Base-by-base conservation (phyloP, 2,888 invertebrate genomes). In the Catocala fraxini region DNA sequence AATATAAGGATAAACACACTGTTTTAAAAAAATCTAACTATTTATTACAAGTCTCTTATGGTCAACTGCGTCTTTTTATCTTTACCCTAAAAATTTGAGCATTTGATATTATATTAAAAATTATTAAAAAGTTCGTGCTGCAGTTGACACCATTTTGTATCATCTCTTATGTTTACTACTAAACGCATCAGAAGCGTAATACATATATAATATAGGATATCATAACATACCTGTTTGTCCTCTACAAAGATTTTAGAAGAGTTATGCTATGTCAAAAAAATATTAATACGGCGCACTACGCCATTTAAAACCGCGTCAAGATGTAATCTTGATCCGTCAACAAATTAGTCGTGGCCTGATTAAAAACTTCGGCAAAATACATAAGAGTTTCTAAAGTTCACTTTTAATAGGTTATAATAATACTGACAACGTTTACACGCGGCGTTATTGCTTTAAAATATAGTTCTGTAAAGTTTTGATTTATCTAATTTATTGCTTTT, bases 1-100 rank as follows among this genome's bases (percentile, higher is more conserved):
- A 56, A 45, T 59, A 53, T 9, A 56, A 65, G 59, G 62, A 75
- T 62, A 56, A 42, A 59, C 59, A 58, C 55, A 65, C 42, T 48
- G 56, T 63, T 53, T 42, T 25, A n/a, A 42, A 39, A 49, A 5
- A 56, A 48, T n/a, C n/a, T n/a, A 33, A 33, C 25, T n/a, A 6
- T 2, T 15, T 25, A 4, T 25, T 25, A 25, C 3, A 25, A 25
- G 25, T 25, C 25, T 0, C 25, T 25, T 25, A 25, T 25, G 25
- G 4, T 25, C 25, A 25, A 25, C 25, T 25, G 4, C 4, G 25
- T 25, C 4, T 25, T 25, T 25, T 25, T 25, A 25, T 25, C 25
- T 25, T 25, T 25, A 4, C 4, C 3, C 25, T 25, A 4, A 25
- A 25, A 25, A 25, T 25, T 25, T 3, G 25, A 25, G 25, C 25